Evolutionary conservation across 37 sponge, comb jelly and placozoan genomes (phyloP).

Genomic region (Chondrilla cf. caribensis): DNA sequence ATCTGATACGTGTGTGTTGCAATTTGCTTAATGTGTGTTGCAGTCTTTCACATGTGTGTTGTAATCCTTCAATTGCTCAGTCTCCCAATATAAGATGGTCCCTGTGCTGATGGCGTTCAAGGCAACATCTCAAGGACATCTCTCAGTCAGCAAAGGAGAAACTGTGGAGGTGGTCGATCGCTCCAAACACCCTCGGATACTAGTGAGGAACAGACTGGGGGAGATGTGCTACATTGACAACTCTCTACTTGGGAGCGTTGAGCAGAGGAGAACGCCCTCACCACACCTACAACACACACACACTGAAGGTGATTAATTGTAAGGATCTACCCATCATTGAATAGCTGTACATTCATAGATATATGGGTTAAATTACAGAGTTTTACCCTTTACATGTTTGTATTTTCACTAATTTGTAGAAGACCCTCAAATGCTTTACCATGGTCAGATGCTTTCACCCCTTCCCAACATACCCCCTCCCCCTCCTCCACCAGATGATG

Average conservation of each 20-base stretch:
- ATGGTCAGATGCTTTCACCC: slow-evolving; percentile 21
- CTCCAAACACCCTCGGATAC: slow-evolving; percentile 28
- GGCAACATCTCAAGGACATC: slow-evolving; percentile 31
- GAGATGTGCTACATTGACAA: slow-evolving; percentile 36
- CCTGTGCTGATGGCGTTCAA: slow-evolving; percentile 29
- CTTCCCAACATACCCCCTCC: slow-evolving; percentile 22
- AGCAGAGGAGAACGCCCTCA: slow-evolving; percentile 9
- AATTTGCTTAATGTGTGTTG: no score
- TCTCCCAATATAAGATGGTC: no score
- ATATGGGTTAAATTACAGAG: no score
- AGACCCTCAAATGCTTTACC: not conserved
- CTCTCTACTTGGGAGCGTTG: slow-evolving; percentile 29
- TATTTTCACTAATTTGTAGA: no score
- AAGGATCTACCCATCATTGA: no score
- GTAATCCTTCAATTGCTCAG: no score
- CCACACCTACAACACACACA: slow-evolving; percentile 26
- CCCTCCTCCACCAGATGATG: slow-evolving; percentile 20
- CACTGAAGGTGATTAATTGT: no score
- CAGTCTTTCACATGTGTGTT: no score
- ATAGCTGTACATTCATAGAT: not conserved
- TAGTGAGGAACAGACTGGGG: slow-evolving; percentile 51
- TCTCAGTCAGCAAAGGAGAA: slow-evolving; percentile 54
- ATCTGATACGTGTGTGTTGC: no score
- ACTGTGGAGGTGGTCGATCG: slow-evolving; percentile 60
- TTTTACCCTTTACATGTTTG: no score